Conservation (phyloP, 2,888 invertebrate species). For the Eutolmus rufibarbis region DNA sequence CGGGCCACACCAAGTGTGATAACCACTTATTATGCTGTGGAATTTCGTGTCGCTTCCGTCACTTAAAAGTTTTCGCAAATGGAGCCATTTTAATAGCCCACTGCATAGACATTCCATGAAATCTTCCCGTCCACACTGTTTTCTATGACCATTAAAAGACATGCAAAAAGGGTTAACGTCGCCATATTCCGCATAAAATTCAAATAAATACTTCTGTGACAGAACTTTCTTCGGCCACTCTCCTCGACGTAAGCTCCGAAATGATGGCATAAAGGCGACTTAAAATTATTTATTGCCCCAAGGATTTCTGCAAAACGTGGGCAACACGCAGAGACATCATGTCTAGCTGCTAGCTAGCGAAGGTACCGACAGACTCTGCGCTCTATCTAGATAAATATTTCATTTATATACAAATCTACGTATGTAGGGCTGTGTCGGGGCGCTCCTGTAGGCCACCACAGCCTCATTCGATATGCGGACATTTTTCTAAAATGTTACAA, state of each 20-base stretch:
- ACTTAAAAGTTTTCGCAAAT: slow-evolving; percentile 47
- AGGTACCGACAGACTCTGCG: neutral
- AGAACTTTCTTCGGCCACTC: slow-evolving; percentile 36
- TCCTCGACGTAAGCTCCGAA: slow-evolving; percentile 6
- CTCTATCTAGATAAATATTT: slow-evolving; percentile 33
- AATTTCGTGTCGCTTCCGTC: slow-evolving; percentile 45
- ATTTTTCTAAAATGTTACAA: slow-evolving; percentile 35
- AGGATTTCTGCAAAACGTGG: slow-evolving; percentile 38
- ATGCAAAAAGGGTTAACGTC: slow-evolving; percentile 38
- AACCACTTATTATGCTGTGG: slow-evolving; percentile 30
- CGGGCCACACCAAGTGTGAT: slow-evolving; percentile 2
- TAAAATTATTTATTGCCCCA: slow-evolving; percentile 42
- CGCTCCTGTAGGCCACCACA: neutral
- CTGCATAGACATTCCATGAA: slow-evolving; percentile 37
- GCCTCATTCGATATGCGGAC: slow-evolving; percentile 32
- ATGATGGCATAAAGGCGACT: slow-evolving; percentile 37
- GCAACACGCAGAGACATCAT: slow-evolving; percentile 43
- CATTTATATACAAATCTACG: slow-evolving; percentile 32
- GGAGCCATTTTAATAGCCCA: slow-evolving; percentile 36
- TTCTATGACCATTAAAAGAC: slow-evolving; percentile 2
- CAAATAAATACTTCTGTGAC: slow-evolving; percentile 38
- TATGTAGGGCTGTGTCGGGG: neutral
- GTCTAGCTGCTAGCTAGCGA: slow-evolving; percentile 11
- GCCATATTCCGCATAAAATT: slow-evolving; percentile 41
- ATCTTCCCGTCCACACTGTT: slow-evolving; percentile 14